These are phyloP conservation scores for Sphaerophoria rueppellii DNA, from an alignment of 2,888 invertebrate genomes.

Conservation along the genomic window DNA sequence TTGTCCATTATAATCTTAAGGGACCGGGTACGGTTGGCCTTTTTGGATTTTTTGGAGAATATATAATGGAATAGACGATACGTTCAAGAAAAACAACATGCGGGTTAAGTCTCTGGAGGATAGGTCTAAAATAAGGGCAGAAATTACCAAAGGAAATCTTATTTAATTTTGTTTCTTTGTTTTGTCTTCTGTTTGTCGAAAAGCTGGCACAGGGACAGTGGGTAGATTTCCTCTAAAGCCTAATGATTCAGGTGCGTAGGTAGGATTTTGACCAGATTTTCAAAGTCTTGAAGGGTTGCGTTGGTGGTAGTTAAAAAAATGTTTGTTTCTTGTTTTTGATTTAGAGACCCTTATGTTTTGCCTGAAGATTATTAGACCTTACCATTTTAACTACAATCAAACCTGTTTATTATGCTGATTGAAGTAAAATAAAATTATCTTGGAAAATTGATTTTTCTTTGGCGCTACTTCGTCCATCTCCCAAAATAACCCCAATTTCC, in stretches of 20 bases:
- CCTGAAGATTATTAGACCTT: neutral
- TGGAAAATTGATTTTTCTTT: neutral
- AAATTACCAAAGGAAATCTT: slow-evolving; percentile 19
- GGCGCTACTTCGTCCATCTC: neutral
- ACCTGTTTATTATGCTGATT: neutral
- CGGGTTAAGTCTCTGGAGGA: slow-evolving; percentile 6
- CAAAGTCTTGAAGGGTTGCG: no score
- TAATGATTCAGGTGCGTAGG: no score
- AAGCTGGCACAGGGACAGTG: neutral
- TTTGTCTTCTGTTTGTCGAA: neutral
- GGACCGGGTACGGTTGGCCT: neutral
- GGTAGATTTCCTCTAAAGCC: no score
- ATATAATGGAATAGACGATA: neutral
- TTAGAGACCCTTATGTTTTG: neutral
- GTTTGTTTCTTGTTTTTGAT: neutral
- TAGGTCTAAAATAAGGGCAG: neutral
- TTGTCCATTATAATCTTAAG: neutral
- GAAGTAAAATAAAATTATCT: slow-evolving; percentile 2
- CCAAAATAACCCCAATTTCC: neutral
- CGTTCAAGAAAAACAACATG: neutral
- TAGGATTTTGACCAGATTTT: no score
- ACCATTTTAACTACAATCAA: neutral
- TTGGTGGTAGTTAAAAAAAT: no score
- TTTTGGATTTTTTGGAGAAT: neutral
- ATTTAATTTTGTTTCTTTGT: slow-evolving; percentile 4